Conservation (phyloP, 2,797 vertebrate genomes). For the Onychomys leucogaster region DNA sequence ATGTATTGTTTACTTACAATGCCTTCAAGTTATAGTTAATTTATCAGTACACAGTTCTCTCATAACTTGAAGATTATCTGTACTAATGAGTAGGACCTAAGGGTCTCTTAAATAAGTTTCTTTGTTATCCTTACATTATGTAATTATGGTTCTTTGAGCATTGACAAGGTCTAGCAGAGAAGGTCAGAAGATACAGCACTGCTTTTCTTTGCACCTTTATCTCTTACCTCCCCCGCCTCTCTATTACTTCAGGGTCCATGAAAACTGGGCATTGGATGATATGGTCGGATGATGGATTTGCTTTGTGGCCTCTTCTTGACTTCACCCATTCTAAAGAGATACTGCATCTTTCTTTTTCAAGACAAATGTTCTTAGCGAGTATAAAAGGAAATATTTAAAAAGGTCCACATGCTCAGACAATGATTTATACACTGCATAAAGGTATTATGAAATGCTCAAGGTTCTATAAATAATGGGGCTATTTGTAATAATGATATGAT, state of each 20-base stretch:
- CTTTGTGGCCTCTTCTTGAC: background rate
- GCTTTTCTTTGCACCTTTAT: background rate
- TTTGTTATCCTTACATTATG: background rate
- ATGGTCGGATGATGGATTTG: constrained; percentile 19
- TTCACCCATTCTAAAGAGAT: constrained; percentile 74
- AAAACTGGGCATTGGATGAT: background rate
- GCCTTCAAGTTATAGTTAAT: background rate
- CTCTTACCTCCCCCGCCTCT: no score
- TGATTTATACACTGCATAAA: constrained; percentile 79
- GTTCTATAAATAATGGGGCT: constrained; percentile 79
- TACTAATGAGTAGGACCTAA: background rate
- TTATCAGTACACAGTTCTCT: background rate
- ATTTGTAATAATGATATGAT: constrained; percentile 70
- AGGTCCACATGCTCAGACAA: constrained; percentile 67
- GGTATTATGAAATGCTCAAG: constrained; percentile 77
- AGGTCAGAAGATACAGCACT: background rate
- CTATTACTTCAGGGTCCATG: background rate
- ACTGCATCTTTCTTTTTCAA: constrained; percentile 65
- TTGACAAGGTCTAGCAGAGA: background rate
- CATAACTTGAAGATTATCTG: background rate
- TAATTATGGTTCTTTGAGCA: background rate
- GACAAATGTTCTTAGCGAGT: constrained; percentile 73
- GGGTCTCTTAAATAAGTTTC: background rate
- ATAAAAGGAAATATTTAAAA: constrained; percentile 85
- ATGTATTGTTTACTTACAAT: background rate